These are phyloP conservation scores for Protodeltote pygarga DNA, from an alignment of 2,888 invertebrate genomes.

Conservation along the genomic window DNA sequence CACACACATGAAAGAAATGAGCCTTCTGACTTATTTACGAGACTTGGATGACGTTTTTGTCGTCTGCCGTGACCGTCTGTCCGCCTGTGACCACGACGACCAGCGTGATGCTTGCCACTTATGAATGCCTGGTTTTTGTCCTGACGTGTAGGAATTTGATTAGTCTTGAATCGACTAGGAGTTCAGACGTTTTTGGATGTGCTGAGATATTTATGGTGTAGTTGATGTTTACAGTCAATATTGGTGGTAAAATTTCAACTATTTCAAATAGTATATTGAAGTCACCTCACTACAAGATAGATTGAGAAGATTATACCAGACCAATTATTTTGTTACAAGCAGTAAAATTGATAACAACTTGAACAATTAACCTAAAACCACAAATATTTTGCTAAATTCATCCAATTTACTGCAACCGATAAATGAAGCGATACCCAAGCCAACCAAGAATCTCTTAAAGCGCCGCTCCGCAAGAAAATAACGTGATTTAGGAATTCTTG, in stretches of 20 bases:
- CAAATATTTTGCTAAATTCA: background rate
- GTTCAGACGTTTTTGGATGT: slow-evolving; percentile 6
- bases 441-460: slow-evolving; percentile 18
- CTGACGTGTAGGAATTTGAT: slow-evolving; percentile 39
- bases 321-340: too few relatives aligned
- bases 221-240: slow-evolving; percentile 27
- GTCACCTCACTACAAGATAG: too few relatives aligned
- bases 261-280: too few relatives aligned
- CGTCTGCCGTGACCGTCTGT: slow-evolving; percentile 35
- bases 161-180: slow-evolving; percentile 18
- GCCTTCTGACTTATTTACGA: slow-evolving; percentile 9
- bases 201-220: slow-evolving; percentile 5
- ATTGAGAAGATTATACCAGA: too few relatives aligned
- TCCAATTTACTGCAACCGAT: slow-evolving; percentile 1
- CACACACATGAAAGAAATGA: too few relatives aligned
- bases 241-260: too few relatives aligned
- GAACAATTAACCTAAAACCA: background rate
- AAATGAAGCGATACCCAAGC: slow-evolving; percentile 37
- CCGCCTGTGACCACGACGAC: slow-evolving; percentile 40
- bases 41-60: slow-evolving; percentile 28
- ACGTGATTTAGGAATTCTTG: slow-evolving; percentile 36
- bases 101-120: slow-evolving; percentile 55
- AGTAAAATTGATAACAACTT: too few relatives aligned
- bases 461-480: slow-evolving; percentile 27
- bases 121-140: slow-evolving; percentile 39